Conservation (phyloP, 2,113 vertebrate genomes). For the Myxocyprinus asiaticus region DNA sequence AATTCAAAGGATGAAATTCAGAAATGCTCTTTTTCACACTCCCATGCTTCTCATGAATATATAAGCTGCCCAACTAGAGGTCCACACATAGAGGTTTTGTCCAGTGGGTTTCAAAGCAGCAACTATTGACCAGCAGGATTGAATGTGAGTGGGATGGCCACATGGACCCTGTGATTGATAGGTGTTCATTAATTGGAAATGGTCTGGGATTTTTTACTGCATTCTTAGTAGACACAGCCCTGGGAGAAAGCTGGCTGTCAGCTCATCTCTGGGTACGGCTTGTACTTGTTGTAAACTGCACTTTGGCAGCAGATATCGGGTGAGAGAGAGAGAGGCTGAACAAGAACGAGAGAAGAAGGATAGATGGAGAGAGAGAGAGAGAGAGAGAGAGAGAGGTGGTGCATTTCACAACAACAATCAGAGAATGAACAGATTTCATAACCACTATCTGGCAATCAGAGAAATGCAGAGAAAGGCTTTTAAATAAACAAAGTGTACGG, state of each 20-base stretch:
- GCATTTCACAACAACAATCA: slow-evolving; percentile 51
- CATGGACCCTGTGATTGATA: slow-evolving; percentile 55
- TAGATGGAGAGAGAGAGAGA: background rate
- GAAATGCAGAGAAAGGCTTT: slow-evolving; percentile 18
- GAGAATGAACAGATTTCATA: slow-evolving; percentile 47
- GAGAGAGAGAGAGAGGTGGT: slow-evolving; percentile 35
- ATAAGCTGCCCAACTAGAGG: slow-evolving; percentile 9
- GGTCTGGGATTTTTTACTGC: slow-evolving; percentile 62
- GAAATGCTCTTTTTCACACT: slow-evolving; percentile 4
- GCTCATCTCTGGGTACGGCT: slow-evolving; percentile 41
- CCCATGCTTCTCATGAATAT: slow-evolving; percentile 32
- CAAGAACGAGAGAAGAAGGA: no score
- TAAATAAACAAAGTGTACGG: slow-evolving; percentile 27
- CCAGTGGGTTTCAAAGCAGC: background rate
- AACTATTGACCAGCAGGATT: slow-evolving; percentile 46
- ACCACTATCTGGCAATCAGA: slow-evolving; percentile 35
- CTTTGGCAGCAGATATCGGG: slow-evolving; percentile 61
- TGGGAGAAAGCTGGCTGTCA: slow-evolving; percentile 50
- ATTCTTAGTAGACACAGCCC: slow-evolving; percentile 66
- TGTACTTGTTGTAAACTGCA: slow-evolving; percentile 55
- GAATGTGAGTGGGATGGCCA: slow-evolving; percentile 45
- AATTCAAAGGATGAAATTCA: background rate
- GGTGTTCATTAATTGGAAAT: slow-evolving; percentile 59
- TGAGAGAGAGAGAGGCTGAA: slow-evolving; percentile 6
- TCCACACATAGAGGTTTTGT: slow-evolving; percentile 18